phyloP scores from a whole-genome alignment of 2,113 vertebrate species.

The Camelus dromedarius region DNA sequence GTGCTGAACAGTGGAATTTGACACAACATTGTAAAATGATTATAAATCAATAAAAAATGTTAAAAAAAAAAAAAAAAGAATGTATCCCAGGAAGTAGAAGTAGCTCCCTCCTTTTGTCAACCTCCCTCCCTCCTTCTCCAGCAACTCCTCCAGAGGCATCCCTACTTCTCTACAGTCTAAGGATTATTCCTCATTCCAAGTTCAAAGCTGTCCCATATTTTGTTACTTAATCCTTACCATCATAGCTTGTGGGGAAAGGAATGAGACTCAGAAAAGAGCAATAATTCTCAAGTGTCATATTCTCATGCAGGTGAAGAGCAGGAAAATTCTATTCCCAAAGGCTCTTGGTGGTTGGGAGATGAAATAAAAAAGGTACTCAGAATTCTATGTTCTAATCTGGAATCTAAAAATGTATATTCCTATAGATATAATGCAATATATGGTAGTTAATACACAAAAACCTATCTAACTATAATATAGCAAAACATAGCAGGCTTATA shows the following conservation, averaged over 20 bases:
- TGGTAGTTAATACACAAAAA: not conserved
- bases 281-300: not conserved
- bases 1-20: too few species aligned
- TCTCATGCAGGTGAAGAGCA: not conserved
- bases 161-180: not conserved
- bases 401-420: not conserved
- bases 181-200: not conserved
- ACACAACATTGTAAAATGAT: too few species aligned
- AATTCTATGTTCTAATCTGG: not conserved
- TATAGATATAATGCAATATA: not conserved
- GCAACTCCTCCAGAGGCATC: not conserved
- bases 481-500: not conserved
- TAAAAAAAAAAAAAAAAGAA: not conserved
- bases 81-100: not conserved
- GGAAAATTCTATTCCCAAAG: not conserved
- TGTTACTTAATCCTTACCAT: not conserved
- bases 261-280: not conserved
- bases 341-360: not conserved
- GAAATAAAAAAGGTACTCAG: conserved; percentile 39
- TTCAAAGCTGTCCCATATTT: not conserved
- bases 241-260: not conserved
- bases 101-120: not conserved
- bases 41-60: too few species aligned
- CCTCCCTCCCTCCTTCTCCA: not conserved
- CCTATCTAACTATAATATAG: not conserved